Conservation (phyloP, 2,113 vertebrate species). For the Chaetodon auriga region DNA sequence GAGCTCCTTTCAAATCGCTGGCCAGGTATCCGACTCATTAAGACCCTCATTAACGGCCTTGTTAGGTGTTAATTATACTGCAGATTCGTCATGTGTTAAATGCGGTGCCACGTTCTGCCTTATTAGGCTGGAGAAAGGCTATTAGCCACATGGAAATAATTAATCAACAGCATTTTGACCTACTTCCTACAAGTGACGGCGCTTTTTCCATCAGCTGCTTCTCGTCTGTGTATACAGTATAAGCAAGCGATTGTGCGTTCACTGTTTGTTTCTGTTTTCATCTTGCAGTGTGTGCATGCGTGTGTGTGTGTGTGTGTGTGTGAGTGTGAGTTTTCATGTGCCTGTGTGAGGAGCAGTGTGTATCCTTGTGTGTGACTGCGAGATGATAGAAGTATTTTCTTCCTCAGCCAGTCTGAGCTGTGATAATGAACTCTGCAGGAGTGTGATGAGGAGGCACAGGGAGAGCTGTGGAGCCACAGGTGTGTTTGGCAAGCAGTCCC, state of each 20-base stretch:
- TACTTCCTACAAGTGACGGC: slow-evolving; percentile 55
- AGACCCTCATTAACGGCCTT: slow-evolving; percentile 67
- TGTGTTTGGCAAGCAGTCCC: slow-evolving; percentile 41
- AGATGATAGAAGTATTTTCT: slow-evolving; percentile 51
- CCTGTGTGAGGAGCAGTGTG: background rate
- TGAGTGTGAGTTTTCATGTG: too few species aligned
- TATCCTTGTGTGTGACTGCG: slow-evolving; percentile 32
- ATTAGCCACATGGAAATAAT: slow-evolving; percentile 75
- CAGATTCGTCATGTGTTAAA: slow-evolving; percentile 71
- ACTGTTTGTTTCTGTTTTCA: background rate
- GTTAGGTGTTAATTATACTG: slow-evolving; percentile 72
- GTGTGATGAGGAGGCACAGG: slow-evolving; percentile 55
- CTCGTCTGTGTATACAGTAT: slow-evolving; percentile 18
- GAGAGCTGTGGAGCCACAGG: slow-evolving; percentile 57
- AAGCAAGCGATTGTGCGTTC: background rate
- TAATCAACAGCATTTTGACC: slow-evolving; percentile 74
- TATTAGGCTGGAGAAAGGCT: slow-evolving; percentile 67
- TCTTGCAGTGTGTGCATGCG: background rate
- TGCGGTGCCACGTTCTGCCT: slow-evolving; percentile 65
- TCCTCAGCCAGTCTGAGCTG: slow-evolving; percentile 49
- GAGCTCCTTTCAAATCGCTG: slow-evolving; percentile 39
- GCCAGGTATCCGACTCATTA: slow-evolving; percentile 67
- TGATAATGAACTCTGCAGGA: slow-evolving; percentile 77
- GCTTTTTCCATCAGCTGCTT: slow-evolving; percentile 39
- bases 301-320: too few species aligned